Base-by-base conservation (phyloP, 2,113 vertebrate species). In the Mugil cephalus region DNA sequence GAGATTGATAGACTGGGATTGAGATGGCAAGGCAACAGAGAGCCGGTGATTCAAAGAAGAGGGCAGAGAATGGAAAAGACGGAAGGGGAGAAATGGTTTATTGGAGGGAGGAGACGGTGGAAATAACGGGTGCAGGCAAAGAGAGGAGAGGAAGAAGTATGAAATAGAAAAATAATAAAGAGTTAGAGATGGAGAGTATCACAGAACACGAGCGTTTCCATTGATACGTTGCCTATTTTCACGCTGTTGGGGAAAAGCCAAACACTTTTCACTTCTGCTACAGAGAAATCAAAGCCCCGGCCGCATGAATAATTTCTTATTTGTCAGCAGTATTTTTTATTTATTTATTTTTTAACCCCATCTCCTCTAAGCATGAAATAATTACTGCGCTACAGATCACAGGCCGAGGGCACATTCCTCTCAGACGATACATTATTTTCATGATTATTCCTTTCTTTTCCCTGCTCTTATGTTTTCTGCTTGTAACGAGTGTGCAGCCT, bases 271-370 rank as follows among this genome's bases (percentile, higher is more conserved):
- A 14, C 24, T 62, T 38, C 4, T 6, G 47, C 6, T 9, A 18
- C 8, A 0, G 30, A 43, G 34, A 36, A 73, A 58, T 68, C 39
- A 52, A 64, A 83, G 36, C 51, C 9, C 21, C 1, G 9, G n/a
- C 39, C n/a, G 18, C 51, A 70, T 79, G 63, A 82, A 80, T 73
- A n/a, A 77, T 77, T 65, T 48, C 60, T 54, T 72, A 73, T 72
- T 77, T 71, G 69, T 77, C 72, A 73, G 62, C 64, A 19, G 30
- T 35, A 51, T 35, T 51, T 55, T 40, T 34, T 4, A 10, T 15
- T 19, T 54, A 11, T 36, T 18, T 24, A 13, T 15, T 5, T 63
- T 14, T 10, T 11, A 21, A 24, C 4, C 8, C 1, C 53, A 12
- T 40, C 38, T 64, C 7, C 14, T 39, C 47, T 50, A 76, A 74